Base-by-base conservation (phyloP, 2,888 invertebrate genomes). In the Hoplodrina ambigua region DNA sequence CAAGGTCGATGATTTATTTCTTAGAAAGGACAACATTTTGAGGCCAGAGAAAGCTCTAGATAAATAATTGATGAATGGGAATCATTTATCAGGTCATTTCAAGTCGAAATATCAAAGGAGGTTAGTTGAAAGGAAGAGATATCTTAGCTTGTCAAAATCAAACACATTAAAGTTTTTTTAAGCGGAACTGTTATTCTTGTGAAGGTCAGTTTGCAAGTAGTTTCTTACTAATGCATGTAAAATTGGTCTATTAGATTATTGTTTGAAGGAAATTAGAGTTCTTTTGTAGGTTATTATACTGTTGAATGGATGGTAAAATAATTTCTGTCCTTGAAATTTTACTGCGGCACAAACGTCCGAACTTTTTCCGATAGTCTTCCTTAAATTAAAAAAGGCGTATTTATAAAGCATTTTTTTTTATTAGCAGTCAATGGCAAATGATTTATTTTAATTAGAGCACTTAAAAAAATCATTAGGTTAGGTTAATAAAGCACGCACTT, bases 1-100 rank as follows among this genome's bases (percentile, higher is more conserved):
- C 85, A 86, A 88, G 87, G 83, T 83, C 84, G 82, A 64, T 83
- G 80, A 85, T 83, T 85, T 85, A 75, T 84, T 78, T 80, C 65
- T 77, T 77, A 78, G 84, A 85, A 85, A 84, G 75, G 79, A 78
- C 64, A 54, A 30, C 7, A 11, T 52, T 78, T 72, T 79, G 65
- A 76, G 80, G 85, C 49, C 73, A 75, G 84, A 81, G 85, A 85
- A 85, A 85, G 85, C 71, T 53, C 53, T 56, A 30, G 52, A 58
- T 67, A 44, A 15, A 33, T 25, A 25, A 25, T 2, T 67, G 52
- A 76, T 78, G 52, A 69, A 79, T 79, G 41, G 49, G 49, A 10
- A 10, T 41, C 20, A 65, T 75, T 69, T 61, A 75, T 63, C 55
- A 54, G 71, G 37, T 10, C 56, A 66, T 37, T 33, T 55, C 11